Percentiles rank a stretch among this genome's conserved stretches.
Conservation (phyloP, 2,888 invertebrate genomes). For the Troilus luridus region DNA sequence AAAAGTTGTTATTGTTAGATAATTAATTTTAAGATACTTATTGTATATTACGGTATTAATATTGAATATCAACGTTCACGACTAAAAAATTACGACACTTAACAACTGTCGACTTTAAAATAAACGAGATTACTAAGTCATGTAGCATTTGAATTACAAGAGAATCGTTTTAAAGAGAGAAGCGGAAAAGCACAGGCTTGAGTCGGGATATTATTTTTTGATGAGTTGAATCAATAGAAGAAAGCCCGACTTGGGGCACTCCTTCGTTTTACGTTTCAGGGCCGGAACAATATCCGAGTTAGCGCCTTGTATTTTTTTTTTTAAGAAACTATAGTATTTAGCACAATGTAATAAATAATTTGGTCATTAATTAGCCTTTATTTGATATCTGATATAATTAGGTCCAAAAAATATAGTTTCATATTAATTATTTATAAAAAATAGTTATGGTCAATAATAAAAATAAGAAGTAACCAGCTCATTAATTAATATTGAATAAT, state of each 20-base stretch:
- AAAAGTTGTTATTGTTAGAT: background rate
- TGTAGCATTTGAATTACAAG: background rate
- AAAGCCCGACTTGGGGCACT: background rate
- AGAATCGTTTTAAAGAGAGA: background rate
- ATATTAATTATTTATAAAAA: no score
- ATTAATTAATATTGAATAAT: no score
- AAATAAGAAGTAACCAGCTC: no score
- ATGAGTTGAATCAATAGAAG: slow-evolving; percentile 26
- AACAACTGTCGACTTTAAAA: background rate
- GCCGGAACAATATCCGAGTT: background rate
- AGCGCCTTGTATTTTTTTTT: background rate
- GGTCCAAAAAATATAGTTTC: no score
- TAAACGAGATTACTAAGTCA: background rate
- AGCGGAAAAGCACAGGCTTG: background rate
- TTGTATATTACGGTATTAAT: background rate
- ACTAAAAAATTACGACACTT: background rate
- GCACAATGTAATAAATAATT: background rate
- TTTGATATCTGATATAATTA: no score
- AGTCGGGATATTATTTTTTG: slow-evolving; percentile 14
- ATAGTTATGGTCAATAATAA: no score
- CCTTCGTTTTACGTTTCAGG: background rate
- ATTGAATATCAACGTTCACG: background rate
- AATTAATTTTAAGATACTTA: background rate
- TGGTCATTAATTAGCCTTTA: background rate
- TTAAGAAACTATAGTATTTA: background rate